A percentile compares a stretch with the other conserved stretches of the same genome.
phyloP scores from a whole-genome alignment of 1,140 invertebrate species.

The Colletes gigas region DNA sequence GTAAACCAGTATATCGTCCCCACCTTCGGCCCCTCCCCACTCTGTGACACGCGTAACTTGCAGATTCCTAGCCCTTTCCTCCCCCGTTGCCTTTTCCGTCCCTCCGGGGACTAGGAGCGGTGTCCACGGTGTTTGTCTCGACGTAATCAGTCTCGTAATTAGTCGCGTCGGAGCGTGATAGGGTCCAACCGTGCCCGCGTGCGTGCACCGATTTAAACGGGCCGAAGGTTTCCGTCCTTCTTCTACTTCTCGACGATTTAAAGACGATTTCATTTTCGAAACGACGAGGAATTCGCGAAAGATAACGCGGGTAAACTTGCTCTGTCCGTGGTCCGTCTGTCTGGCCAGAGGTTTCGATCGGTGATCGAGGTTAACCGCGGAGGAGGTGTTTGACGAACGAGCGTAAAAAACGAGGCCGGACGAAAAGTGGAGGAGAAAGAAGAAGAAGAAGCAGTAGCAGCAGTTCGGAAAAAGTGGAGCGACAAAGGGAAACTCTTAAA shows the following conservation, averaged over 20 bases:
- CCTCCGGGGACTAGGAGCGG: conserved; percentile 45
- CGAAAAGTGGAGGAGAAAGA: too few species aligned
- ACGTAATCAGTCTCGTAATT: conserved; percentile 77
- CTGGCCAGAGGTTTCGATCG: neutral
- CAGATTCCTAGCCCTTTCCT: conserved; percentile 57
- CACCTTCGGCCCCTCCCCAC: conserved; percentile 54
- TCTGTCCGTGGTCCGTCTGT: neutral
- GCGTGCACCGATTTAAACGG: neutral
- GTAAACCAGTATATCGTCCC: conserved; percentile 62
- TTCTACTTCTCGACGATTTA: neutral
- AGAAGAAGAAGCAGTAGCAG: neutral
- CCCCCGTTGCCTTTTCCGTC: conserved; percentile 58
- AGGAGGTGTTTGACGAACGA: conserved; percentile 6
- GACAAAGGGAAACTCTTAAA: conserved; percentile 64
- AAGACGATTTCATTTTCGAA: neutral
- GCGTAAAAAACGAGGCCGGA: neutral
- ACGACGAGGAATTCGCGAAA: too few species aligned
- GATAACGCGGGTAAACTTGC: too few species aligned
- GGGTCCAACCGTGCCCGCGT: neutral
- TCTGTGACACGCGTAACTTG: conserved; percentile 34
- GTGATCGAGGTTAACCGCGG: conserved; percentile 27
- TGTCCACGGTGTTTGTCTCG: conserved; percentile 57
- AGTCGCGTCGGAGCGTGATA: conserved; percentile 59
- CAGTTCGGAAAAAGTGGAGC: conserved; percentile 22
- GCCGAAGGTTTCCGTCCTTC: neutral